Conservation (phyloP, 2,113 vertebrate genomes). For the Callipepla squamata region DNA sequence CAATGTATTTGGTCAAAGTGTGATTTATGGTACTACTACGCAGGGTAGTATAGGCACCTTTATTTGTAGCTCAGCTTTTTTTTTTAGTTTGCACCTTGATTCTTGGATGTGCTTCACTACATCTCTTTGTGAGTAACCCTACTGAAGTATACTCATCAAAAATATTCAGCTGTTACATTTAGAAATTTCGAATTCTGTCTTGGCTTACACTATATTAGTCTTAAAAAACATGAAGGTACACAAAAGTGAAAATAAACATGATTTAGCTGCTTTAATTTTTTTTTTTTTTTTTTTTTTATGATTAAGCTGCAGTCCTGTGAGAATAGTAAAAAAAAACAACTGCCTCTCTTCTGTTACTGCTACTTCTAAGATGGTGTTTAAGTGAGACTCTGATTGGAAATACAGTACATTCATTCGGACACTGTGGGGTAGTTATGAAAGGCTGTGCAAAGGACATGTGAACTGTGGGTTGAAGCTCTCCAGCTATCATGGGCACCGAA, state of each 20-base stretch:
- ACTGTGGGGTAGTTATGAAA: accelerated
- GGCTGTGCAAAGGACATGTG: not conserved
- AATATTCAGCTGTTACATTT: not conserved
- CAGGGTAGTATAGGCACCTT: not conserved
- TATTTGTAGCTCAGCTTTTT: not conserved
- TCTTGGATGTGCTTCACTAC: not conserved
- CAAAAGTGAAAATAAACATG: slow-evolving; percentile 31
- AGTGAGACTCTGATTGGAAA: not conserved
- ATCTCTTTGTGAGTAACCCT: not conserved
- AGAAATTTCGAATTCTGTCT: not conserved
- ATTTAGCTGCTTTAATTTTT: slow-evolving; percentile 16
- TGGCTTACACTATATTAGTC: not conserved
- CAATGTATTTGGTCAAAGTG: slow-evolving; percentile 31
- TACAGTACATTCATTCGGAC: not conserved
- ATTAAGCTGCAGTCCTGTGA: not conserved
- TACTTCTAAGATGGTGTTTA: not conserved
- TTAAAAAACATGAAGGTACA: not conserved
- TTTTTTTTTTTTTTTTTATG: not conserved
- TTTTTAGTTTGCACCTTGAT: not conserved
- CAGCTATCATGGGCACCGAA: accelerated
- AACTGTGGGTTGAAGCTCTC: not conserved
- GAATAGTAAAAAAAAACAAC: not conserved
- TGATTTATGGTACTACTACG: slow-evolving; percentile 44
- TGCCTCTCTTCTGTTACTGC: not conserved
- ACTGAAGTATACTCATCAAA: not conserved